Percentiles rank a stretch among this genome's conserved stretches.
Evolutionary conservation across 2,113 vertebrate genomes (phyloP).

Genomic region (Chinchilla lanigera): DNA sequence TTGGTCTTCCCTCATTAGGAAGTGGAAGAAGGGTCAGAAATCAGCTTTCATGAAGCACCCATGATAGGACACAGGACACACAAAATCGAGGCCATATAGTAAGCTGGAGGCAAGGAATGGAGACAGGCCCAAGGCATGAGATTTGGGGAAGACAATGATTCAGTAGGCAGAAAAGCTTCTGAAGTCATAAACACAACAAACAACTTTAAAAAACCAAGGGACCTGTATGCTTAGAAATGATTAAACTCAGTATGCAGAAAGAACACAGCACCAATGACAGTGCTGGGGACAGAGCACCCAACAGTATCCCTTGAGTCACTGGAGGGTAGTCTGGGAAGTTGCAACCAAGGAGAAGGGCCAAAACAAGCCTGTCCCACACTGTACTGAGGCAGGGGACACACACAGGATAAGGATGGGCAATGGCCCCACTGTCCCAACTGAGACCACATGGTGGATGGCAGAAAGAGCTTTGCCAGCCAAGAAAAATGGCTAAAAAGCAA

Average conservation of each 20-base stretch:
- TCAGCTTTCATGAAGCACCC: not conserved
- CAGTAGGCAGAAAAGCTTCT: not conserved
- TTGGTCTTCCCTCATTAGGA: not conserved
- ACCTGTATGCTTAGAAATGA: not conserved
- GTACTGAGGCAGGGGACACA: not conserved
- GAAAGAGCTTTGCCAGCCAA: not conserved
- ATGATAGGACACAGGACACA: rapidly evolving
- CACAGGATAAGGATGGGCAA: not conserved
- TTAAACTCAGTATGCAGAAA: not conserved
- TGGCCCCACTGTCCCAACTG: not conserved
- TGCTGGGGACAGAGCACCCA: not conserved
- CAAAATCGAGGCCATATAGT: not conserved
- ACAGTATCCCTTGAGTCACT: not conserved
- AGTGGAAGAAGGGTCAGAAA: not conserved
- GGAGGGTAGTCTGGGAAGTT: too few relatives aligned
- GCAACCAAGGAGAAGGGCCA: too few relatives aligned
- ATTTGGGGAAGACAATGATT: not conserved
- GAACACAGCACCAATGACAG: not conserved
- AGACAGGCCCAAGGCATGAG: not conserved
- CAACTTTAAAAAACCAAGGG: not conserved
- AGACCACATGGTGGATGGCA: not conserved
- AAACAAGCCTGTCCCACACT: not conserved
- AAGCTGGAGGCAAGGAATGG: not conserved
- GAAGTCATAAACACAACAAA: not conserved
- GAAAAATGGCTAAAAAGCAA: not conserved